Evolutionary conservation across 2,113 vertebrate species (phyloP), one percentile per base, ranked within the genome.

Genomic region (Deroptyus accipitrinus): DNA sequence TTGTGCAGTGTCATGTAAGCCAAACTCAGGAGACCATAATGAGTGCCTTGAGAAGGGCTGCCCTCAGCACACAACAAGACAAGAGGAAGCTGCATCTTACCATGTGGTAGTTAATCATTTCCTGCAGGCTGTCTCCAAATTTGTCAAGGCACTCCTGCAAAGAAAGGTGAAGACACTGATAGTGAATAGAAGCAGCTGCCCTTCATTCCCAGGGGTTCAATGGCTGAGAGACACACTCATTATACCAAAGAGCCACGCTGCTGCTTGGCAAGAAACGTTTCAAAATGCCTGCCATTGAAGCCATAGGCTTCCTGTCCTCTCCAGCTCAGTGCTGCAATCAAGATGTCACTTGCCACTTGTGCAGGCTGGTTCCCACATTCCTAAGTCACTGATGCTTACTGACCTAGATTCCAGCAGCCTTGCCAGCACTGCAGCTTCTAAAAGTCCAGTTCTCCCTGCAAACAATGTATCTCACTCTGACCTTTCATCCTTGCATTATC

Each of bases 21-120:
- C 62, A 74, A 42, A 19, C 31, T 7, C 59, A 22, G 27, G 14
- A 74, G 46, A 39, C 20, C 73, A 33, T 28, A 27, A 51, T 6
- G 35, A 28, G 68, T 22, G 39, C 46, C 55, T 70, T 8, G 25
- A n/a, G 67, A 44, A 73, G 51, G 11, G 66, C 5, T 22, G 42
- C 54, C 39, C n/a, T 14, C 48, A 76, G 82, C 79, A 51, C 49
- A 23, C 48, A 9, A 16, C 31, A 54, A 37, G 49, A 19, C 23
- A n/a, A 28, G 30, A 20, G 33, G 70, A 19, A 74, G 69, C 3
- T 2, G 49, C 18, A 6, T 31, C 98, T 97, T 95, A 99, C 99
- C 98, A 99, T 99, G 98, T 99, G 99, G 91, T 99, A 99, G 98
- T 99, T 99, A 92, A 99, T 98, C 98, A 99, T 99, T 96, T 99